Evolutionary conservation across 2,113 vertebrate genomes (phyloP).

Genomic region (Sminthopsis crassicaudata): DNA sequence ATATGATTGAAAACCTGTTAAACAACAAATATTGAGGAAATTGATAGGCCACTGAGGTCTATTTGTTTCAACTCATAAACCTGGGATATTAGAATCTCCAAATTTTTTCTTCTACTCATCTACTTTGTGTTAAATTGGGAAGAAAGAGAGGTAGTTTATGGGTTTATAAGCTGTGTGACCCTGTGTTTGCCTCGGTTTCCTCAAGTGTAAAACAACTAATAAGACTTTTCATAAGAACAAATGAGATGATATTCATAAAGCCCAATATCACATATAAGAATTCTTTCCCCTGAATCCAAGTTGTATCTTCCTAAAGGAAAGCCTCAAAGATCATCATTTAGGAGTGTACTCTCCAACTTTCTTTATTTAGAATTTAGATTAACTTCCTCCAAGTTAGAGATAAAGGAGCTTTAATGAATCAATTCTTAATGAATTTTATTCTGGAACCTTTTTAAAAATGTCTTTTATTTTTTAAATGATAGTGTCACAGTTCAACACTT

Average conservation of each 20-base stretch:
- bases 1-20: neutral
- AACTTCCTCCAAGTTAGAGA: neutral
- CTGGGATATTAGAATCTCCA: no score
- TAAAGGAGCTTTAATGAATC: neutral
- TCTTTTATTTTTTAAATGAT: neutral
- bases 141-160: neutral
- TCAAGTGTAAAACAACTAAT: neutral
- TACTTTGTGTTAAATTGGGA: neutral
- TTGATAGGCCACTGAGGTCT: no score
- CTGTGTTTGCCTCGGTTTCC: neutral
- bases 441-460: neutral
- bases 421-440: neutral
- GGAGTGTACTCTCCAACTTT: neutral
- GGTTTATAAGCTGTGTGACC: neutral
- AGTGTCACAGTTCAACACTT: neutral
- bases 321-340: neutral
- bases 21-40: neutral
- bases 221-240: neutral
- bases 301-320: neutral
- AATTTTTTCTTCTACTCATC: no score
- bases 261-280: neutral
- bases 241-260: neutral
- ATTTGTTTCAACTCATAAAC: no score
- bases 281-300: constrained; percentile 57
- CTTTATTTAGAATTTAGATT: neutral